Conservation (phyloP, 2,888 invertebrate genomes). For the Acleris emargana region DNA sequence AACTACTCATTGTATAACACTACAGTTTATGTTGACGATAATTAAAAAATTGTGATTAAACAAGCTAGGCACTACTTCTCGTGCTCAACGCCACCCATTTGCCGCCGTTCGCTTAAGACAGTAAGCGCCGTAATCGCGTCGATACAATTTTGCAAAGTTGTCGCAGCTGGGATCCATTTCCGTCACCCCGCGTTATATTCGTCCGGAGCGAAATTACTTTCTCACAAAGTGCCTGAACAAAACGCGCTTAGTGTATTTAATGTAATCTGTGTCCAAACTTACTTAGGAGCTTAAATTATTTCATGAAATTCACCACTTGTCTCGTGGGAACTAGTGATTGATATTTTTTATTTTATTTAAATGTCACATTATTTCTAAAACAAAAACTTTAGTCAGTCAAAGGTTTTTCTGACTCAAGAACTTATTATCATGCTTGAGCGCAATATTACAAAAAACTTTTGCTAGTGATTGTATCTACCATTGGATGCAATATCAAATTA, state of each 20-base stretch:
- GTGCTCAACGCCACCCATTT: not conserved
- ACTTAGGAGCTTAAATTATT: slow-evolving; percentile 22
- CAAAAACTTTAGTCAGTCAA: too few species aligned
- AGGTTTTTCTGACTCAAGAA: too few species aligned
- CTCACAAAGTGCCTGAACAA: slow-evolving; percentile 34
- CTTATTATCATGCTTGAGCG: too few species aligned
- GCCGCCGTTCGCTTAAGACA: slow-evolving; percentile 12
- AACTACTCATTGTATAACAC: too few species aligned
- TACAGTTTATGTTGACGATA: too few species aligned
- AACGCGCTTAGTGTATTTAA: slow-evolving; percentile 24
- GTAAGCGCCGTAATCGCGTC: slow-evolving; percentile 22
- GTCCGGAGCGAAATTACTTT: slow-evolving; percentile 33
- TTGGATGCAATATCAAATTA: too few species aligned
- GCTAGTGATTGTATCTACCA: too few species aligned
- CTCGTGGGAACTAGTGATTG: not conserved
- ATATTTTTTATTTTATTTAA: too few species aligned
- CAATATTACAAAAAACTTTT: too few species aligned
- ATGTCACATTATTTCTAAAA: too few species aligned
- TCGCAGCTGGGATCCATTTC: slow-evolving; percentile 34
- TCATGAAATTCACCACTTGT: slow-evolving; percentile 10
- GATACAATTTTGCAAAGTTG: slow-evolving; percentile 34
- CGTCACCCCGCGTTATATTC: slow-evolving; percentile 33
- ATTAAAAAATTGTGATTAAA: too few species aligned
- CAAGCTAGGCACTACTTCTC: not conserved
- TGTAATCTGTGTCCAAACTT: slow-evolving; percentile 28